These are phyloP conservation scores for Antennarius maculatus DNA, from an alignment of 2,797 vertebrate genomes.

Conservation along the genomic window DNA sequence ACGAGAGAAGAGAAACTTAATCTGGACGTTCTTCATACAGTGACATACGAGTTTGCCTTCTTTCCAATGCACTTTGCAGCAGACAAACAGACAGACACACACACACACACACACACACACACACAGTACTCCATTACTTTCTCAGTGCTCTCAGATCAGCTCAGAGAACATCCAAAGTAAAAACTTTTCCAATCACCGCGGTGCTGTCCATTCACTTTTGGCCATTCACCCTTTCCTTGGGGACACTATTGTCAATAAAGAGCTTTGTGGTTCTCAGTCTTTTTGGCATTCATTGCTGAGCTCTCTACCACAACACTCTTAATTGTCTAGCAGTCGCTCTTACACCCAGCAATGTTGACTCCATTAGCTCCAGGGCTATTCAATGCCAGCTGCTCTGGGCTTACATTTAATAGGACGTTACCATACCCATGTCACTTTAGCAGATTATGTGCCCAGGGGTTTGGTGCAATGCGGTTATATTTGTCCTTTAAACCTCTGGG, in stretches of 20 bases:
- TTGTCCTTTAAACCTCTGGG: neutral
- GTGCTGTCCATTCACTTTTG: slow-evolving; percentile 21
- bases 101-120: slow-evolving; percentile 2
- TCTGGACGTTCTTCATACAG: slow-evolving; percentile 4
- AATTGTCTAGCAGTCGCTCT: neutral
- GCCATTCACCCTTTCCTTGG: slow-evolving; percentile 1
- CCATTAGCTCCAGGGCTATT: slow-evolving; percentile 9
- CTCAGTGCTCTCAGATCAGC: slow-evolving; percentile 42
- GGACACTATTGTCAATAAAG: slow-evolving; percentile 4
- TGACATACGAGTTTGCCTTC: slow-evolving; percentile 27
- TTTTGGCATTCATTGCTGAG: slow-evolving; percentile 11
- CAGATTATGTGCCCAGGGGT: neutral
- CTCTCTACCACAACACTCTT: slow-evolving; percentile 4
- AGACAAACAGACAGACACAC: neutral
- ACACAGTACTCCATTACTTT: slow-evolving; percentile 45
- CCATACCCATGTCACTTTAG: neutral
- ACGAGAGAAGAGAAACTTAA: slow-evolving; percentile 11
- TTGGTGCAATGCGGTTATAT: neutral
- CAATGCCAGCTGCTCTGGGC: slow-evolving; percentile 18
- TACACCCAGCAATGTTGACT: slow-evolving; percentile 26
- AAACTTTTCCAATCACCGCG: slow-evolving; percentile 15
- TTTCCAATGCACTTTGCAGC: slow-evolving; percentile 19
- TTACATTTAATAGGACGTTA: slow-evolving; percentile 1
- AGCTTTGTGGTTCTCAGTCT: slow-evolving; percentile 20
- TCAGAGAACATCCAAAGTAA: slow-evolving; percentile 2